These are phyloP conservation scores for Lanistes nyassanus DNA, from an alignment of 1,140 invertebrate genomes.

Conservation along the genomic window DNA sequence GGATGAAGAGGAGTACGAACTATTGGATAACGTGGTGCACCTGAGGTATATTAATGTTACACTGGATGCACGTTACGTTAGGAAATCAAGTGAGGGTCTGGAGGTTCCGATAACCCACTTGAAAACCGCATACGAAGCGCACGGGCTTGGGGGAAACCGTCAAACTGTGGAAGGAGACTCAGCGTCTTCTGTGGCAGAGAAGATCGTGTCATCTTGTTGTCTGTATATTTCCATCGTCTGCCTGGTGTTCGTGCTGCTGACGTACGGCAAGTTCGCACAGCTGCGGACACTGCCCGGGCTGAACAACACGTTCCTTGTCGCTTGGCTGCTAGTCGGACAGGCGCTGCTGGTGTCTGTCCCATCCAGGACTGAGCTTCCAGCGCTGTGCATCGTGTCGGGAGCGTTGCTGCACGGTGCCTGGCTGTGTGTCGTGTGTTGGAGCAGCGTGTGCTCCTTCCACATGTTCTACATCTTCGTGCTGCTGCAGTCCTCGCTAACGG, in stretches of 20 bases:
- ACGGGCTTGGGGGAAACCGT: neutral
- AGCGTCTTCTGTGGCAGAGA: neutral
- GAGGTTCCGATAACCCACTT: neutral
- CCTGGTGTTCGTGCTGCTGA: constrained; percentile 41
- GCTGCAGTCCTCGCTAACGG: constrained; percentile 9
- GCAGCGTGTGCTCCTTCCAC: constrained; percentile 86
- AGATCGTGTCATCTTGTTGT: constrained; percentile 27
- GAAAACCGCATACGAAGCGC: neutral
- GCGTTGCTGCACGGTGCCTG: constrained; percentile 90
- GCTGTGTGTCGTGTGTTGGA: constrained; percentile 92
- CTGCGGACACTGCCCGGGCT: constrained; percentile 48
- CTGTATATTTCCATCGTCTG: constrained; percentile 38
- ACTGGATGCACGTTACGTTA: neutral
- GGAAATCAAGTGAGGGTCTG: neutral
- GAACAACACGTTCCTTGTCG: constrained; percentile 45
- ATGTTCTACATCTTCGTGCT: constrained; percentile 69
- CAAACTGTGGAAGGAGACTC: neutral
- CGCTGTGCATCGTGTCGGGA: constrained; percentile 71
- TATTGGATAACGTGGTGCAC: neutral
- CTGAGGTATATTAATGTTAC: constrained; percentile 7
- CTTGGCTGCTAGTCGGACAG: constrained; percentile 45
- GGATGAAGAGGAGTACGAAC: constrained; percentile 2
- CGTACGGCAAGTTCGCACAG: constrained; percentile 39
- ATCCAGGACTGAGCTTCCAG: neutral
- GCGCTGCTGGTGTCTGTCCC: constrained; percentile 14